Evolutionary conservation across 2,888 invertebrate genomes (phyloP).

Genomic region (Tortrix viridana): DNA sequence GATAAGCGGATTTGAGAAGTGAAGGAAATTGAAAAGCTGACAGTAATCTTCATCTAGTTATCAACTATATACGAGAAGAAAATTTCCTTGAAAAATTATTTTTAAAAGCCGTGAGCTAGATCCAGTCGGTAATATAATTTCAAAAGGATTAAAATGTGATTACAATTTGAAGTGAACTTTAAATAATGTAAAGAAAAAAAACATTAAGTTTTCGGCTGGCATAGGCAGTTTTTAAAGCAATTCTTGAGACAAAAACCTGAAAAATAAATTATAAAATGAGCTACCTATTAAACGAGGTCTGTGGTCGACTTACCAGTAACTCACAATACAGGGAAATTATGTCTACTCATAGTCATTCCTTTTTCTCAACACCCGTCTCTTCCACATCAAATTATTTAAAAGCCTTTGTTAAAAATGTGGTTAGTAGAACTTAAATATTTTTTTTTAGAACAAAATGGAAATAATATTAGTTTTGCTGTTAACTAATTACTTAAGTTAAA

Average conservation of each 20-base stretch:
- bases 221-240: too few relatives aligned
- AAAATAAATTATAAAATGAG: slow-evolving; percentile 7
- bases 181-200: too few relatives aligned
- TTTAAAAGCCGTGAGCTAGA: not conserved
- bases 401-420: too few relatives aligned
- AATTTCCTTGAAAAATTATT: slow-evolving; percentile 36
- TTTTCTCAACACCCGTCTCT: not conserved
- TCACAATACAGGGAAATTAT: slow-evolving; percentile 20
- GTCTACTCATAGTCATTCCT: not conserved
- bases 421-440: too few relatives aligned
- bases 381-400: too few relatives aligned
- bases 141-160: not conserved
- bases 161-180: not conserved
- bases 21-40: slow-evolving; percentile 43
- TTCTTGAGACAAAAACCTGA: too few relatives aligned
- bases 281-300: slow-evolving; percentile 8
- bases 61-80: slow-evolving; percentile 39
- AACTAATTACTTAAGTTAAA: too few relatives aligned
- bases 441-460: too few relatives aligned
- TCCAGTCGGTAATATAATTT: not conserved
- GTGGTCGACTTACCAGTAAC: slow-evolving; percentile 28
- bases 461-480: too few relatives aligned
- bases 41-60: slow-evolving; percentile 45
- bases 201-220: too few relatives aligned
- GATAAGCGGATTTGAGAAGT: slow-evolving; percentile 37